Base-by-base conservation (phyloP, 2,888 invertebrate species). In the Beris chalybata region DNA sequence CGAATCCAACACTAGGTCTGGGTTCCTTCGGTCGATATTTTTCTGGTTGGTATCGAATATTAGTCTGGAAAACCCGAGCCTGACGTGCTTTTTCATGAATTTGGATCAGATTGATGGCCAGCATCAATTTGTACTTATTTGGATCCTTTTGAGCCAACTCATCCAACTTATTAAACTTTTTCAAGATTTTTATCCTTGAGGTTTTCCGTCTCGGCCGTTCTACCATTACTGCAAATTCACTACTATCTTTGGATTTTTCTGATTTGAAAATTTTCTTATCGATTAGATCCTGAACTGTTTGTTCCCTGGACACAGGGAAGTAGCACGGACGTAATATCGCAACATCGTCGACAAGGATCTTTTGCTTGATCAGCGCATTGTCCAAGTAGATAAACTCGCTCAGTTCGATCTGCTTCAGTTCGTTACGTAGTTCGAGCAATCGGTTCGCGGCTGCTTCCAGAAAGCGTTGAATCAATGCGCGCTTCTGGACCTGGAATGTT, bases 341-440 rank as follows among this genome's bases (percentile, higher is more conserved):
- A 12, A 87, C 73, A 69, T 87, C 84, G 22, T 83, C 80, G 0
- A 90, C 89, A 4, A 87, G 85, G 9, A 89, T 75, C 73, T 87
- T 88, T 70, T 87, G 76, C 72, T 87, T 85, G 43, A 87, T 81
- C 56, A 91, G 76, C 6, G 84, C 81, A 71, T 88, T 86, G 75
- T 91, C 91, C 52, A 89, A 83, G 77, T 88, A 91, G 68, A 88
- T 86, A 73, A 83, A 85, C 72, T 87, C 85, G 7, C 82, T 83
- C 4, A 82, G 73, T 68, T 85, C 83, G 12, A 85, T 74, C 53
- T 82, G 79, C 64, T 83, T 82, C 4, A 87, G 73, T 71, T 85
- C 82, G 31, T 81, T 79, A 71, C 85, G 85, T 7, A 86, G 76
- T 71, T 86, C 84, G 38, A 83, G 76, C 65, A 87, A 76, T 50